Evolutionary conservation across 2,113 vertebrate species (phyloP).

Genomic region (Calidris pugnax): DNA sequence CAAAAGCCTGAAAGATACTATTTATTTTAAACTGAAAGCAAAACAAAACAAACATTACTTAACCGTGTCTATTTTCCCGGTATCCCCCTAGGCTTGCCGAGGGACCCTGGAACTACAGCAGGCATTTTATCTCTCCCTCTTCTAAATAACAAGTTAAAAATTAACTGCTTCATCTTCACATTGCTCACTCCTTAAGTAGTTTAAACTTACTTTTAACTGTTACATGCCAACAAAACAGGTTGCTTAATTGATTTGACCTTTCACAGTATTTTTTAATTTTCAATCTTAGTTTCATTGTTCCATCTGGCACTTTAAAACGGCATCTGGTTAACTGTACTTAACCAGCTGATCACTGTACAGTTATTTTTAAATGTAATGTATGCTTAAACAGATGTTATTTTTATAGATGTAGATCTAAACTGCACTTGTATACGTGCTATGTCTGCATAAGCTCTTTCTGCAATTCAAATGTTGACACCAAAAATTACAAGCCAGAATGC

Average conservation of each 20-base stretch:
- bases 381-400: conserved; percentile 99
- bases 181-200: conserved; percentile 81
- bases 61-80: background rate
- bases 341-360: conserved; percentile 98
- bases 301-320: conserved; percentile 99
- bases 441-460: conserved; percentile 88
- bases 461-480: conserved; percentile 91
- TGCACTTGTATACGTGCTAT: conserved; percentile 82
- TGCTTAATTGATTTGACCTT: conserved; percentile 99
- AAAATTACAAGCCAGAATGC: conserved; percentile 85
- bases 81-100: background rate
- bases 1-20: background rate
- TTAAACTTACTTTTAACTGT: conserved; percentile 95
- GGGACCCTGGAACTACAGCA: conserved; percentile 7
- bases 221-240: conserved; percentile 95
- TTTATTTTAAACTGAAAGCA: conserved; percentile 49
- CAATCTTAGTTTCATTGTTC: conserved; percentile 99
- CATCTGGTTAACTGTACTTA: conserved; percentile 99
- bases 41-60: conserved; percentile 33
- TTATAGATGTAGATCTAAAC: conserved; percentile 94
- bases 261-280: conserved; percentile 97
- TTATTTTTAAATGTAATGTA: conserved; percentile 99
- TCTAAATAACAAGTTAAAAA: conserved; percentile 58
- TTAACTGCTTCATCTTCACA: conserved; percentile 68
- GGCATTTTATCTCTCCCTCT: conserved; percentile 59